Evolutionary conservation across 2,888 invertebrate species (phyloP).

Genomic region (Drosophila leonis): DNA sequence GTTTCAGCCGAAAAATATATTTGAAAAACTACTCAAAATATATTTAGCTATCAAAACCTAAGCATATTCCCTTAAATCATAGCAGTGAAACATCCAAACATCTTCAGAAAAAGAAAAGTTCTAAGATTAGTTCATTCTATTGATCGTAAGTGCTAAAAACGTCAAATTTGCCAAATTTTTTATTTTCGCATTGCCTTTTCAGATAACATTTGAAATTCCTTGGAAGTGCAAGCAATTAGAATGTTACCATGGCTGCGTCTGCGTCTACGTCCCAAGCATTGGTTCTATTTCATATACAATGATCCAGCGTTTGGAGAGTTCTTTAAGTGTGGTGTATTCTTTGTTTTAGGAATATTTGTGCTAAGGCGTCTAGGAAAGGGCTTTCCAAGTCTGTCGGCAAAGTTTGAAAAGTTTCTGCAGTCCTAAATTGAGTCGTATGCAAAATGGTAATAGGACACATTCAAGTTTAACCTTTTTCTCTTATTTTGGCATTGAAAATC

Average conservation of each 20-base stretch:
- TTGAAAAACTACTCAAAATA: conserved; percentile 10
- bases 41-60: background rate
- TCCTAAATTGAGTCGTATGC: conserved; percentile 2
- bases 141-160: background rate
- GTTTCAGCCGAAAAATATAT: background rate
- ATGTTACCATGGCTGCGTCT: conserved; percentile 28
- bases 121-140: background rate
- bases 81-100: background rate
- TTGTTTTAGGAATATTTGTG: conserved; percentile 19
- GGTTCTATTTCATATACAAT: conserved; percentile 4
- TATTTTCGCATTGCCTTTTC: background rate
- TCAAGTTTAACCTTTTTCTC: background rate
- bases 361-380: conserved; percentile 29
- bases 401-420: conserved; percentile 6
- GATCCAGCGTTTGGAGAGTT: conserved; percentile 18
- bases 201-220: conserved; percentile 4
- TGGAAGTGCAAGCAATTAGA: background rate
- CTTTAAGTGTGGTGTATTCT: conserved; percentile 20
- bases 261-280: conserved; percentile 7
- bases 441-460: background rate
- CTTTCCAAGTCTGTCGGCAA: conserved; percentile 3
- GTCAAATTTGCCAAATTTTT: background rate
- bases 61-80: background rate
- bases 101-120: background rate
- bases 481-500: background rate